Base-by-base conservation (phyloP, 2,888 invertebrate species). In the Ectemnius cavifrons region DNA sequence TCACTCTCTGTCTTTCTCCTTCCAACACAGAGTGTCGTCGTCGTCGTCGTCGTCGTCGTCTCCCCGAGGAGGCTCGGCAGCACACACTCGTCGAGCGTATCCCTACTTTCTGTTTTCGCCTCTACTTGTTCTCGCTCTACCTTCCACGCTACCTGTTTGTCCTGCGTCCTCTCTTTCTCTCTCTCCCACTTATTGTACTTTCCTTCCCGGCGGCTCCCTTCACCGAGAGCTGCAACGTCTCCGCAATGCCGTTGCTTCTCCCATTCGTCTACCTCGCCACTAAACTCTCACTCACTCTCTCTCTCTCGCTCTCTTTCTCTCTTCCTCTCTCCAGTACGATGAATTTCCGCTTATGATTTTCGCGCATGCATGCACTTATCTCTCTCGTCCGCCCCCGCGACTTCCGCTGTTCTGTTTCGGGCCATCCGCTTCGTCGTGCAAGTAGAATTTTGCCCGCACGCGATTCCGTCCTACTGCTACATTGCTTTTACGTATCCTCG, bases 261-360 rank as follows among this genome's bases (percentile, higher is more conserved):
- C 52, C 37, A 11, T 60, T 62, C 23, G 57, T 6, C 14, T 45
- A 8, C 20, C 28, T 23, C 28, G 4, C 23, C 23, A 3, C 23
- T 23, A 23, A 23, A 23, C 23, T 58, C 59, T 23, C 27, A 57
- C 63, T 28, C 66, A n/a, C 52, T 49, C 63, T 27, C 67, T 71
- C 65, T 61, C 72, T 68, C 76, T 61, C 72, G 67, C 76, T 63
- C 14, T 46, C 20, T 59, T 59, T 28, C 61, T 65, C 65, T 56
- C 16, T 6, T 28, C 16, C 45, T 72, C 62, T 20, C 58, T 71
- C 45, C 67, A 57, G 73, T 73, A 67, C 62, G 62, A 63, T 65
- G 64, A 68, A 68, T 75, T 77, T 75, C 71, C 71, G 75, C 28
- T 71, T 63, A 47, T 49, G 60, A 65, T 49, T 64, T 61, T 71